Conservation (phyloP, 2,888 invertebrate species). For the Agapetus fuscipes region DNA sequence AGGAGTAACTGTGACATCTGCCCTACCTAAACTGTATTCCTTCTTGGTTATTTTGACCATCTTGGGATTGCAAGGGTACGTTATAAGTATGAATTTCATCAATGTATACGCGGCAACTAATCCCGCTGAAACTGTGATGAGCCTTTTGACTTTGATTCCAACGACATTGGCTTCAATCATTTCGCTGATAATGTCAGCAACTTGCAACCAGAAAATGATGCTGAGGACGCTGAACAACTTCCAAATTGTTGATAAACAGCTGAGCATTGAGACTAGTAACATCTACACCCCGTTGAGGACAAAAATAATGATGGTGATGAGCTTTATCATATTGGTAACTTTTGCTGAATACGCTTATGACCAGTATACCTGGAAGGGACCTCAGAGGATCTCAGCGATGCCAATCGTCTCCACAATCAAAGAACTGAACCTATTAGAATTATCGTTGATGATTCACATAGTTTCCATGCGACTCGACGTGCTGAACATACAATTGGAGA, state of each 20-base stretch:
- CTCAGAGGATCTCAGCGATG: not conserved
- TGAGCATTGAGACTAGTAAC: constrained; percentile 8
- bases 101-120: constrained; percentile 1
- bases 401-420: constrained; percentile 7
- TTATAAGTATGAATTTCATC: constrained; percentile 2
- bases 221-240: constrained; percentile 16
- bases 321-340: constrained; percentile 1
- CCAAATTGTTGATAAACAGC: constrained; percentile 15
- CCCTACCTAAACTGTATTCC: constrained; percentile 9
- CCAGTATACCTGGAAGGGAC: not conserved
- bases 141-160: constrained; percentile 13
- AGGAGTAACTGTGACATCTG: constrained; percentile 3
- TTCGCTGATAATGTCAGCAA: constrained; percentile 14
- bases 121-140: constrained; percentile 12
- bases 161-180: constrained; percentile 8
- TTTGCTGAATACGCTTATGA: constrained; percentile 2
- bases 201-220: constrained; percentile 17
- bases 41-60: constrained; percentile 7
- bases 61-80: constrained; percentile 4
- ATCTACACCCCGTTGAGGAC: constrained; percentile 15
- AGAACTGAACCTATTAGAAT: constrained; percentile 13
- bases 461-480: constrained; percentile 12
- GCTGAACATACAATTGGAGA: constrained; percentile 15
- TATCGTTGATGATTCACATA: constrained; percentile 12
- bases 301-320: constrained; percentile 6